Evolutionary conservation across 2,113 vertebrate genomes (phyloP).

Genomic region (Raphicerus campestris): DNA sequence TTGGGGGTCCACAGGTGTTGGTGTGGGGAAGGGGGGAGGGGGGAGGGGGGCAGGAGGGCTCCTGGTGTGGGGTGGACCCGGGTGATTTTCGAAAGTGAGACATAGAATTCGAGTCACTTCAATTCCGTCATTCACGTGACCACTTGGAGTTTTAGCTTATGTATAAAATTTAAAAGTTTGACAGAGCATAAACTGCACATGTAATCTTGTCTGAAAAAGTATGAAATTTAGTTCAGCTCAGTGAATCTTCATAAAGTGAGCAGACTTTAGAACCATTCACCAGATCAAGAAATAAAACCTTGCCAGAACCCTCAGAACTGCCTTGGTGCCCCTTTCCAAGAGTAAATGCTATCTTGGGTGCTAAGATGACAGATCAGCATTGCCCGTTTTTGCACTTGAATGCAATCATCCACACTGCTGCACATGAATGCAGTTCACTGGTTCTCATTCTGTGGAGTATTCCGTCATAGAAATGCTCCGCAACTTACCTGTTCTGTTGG

Average conservation of each 20-base stretch:
- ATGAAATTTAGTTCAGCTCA: not conserved
- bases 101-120: not conserved
- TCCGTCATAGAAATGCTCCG: accelerated
- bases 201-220: not conserved
- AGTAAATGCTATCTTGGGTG: accelerated
- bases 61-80: accelerated
- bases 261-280: not conserved
- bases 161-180: not conserved
- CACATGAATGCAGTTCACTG: not conserved
- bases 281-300: not conserved
- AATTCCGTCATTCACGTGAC: not conserved
- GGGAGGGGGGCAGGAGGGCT: not conserved
- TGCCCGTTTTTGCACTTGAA: not conserved
- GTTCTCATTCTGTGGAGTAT: too few relatives aligned
- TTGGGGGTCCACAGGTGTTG: not conserved
- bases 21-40: accelerated
- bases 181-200: not conserved
- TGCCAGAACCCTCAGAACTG: not conserved
- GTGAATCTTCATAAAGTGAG: not conserved
- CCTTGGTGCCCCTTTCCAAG: not conserved
- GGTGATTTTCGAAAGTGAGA: not conserved
- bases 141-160: not conserved
- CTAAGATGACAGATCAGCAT: not conserved
- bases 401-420: not conserved
- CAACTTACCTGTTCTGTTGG: not conserved